Percentiles rank a stretch among this genome's conserved stretches.
These are phyloP conservation scores for Clarias gariepinus DNA, from an alignment of 2,113 vertebrate genomes.

Conservation along the genomic window DNA sequence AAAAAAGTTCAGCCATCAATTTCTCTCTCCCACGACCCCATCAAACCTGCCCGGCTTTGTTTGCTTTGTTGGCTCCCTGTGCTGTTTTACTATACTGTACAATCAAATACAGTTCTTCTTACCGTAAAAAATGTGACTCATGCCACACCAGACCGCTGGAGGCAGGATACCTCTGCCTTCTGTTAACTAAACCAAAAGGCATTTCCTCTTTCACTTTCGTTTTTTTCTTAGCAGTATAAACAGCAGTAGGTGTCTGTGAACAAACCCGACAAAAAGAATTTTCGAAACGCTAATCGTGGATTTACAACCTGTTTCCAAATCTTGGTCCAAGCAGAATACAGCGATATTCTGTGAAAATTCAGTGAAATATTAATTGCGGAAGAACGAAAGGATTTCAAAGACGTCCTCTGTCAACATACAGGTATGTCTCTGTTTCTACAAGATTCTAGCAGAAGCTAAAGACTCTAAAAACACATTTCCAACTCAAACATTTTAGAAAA, in stretches of 20 bases:
- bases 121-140: conserved; percentile 29
- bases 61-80: conserved; percentile 20
- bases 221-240: not conserved
- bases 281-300: not conserved
- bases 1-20: too few species aligned
- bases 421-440: not conserved
- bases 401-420: not conserved
- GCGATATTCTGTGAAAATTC: too few species aligned
- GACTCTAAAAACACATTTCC: not conserved
- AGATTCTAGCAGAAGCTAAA: not conserved
- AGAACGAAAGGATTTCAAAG: not conserved
- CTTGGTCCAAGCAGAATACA: not conserved
- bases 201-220: not conserved
- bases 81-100: not conserved
- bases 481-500: not conserved
- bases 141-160: conserved; percentile 6
- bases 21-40: conserved; percentile 11
- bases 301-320: not conserved
- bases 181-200: too few species aligned
- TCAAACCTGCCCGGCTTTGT: conserved; percentile 11
- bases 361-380: not conserved
- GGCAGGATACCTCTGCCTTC: not conserved
- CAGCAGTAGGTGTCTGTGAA: not conserved
- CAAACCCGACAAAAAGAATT: not conserved
- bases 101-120: conserved; percentile 12